Evolutionary conservation across 2,113 vertebrate genomes (phyloP), one percentile per base, ranked within the genome.

Genomic region (Heteronetta atricapilla): DNA sequence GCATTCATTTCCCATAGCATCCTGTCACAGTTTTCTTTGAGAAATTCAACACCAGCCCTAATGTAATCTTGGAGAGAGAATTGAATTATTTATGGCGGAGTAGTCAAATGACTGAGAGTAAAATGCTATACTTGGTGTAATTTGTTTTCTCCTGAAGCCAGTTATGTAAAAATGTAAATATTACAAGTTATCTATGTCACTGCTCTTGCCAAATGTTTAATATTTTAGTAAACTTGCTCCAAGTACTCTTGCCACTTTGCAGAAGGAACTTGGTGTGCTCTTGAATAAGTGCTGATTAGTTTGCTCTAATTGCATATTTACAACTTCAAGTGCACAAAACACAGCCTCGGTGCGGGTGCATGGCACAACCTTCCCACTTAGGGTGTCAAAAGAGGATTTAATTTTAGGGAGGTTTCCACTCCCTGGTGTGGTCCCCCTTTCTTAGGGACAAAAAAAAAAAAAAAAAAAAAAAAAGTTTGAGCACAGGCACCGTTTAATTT

Each of bases 91-190:
- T 90, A 96, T 82, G 87, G 80, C 53, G 82, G 63, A 94, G 80
- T 63, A 44, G 89, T 36, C 82, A 68, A 88, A 94, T 11, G 85
- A 38, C 6, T 36, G 88, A 62, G 91, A 84, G 83, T 82, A 64
- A 96, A 94, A 69, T 25, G 26, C 84, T 77, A 17, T 62, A 73
- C 89, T 89, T 94, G 58, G 74, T 56, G 66, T 91, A 62, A 93
- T 94, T 96, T 94, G 91, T 91, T 91, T 97, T 82, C 90, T 95
- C 82, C 84, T 11, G 56, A 86, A 95, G 85, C 73, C 89, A 0
- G 58, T 96, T 95, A 93, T 88, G 94, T 91, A 95, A 93, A 96
- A 92, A 86, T 87, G 91, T 90, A 94, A 95, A 95, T 91, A 91
- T 93, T 79, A 73, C 62, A 25, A n/a, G 62, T 88, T 94, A 36